phyloP scores from a whole-genome alignment of 2,113 vertebrate genomes.

The Onychostoma macrolepis region DNA sequence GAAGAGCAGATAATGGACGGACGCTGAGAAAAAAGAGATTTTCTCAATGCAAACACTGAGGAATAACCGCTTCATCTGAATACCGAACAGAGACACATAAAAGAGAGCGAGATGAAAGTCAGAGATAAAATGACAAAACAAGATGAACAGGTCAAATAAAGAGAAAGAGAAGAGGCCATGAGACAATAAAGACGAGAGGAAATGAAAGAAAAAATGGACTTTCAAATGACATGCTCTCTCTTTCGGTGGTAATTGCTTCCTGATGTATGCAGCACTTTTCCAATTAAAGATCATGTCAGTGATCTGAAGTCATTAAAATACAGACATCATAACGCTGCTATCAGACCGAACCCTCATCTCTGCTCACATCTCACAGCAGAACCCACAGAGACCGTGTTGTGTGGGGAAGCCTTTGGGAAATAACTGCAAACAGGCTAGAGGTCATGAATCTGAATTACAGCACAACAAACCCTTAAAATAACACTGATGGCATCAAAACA shows the following conservation, averaged over 20 bases:
- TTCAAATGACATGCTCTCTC: neutral
- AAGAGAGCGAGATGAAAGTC: conserved; percentile 26
- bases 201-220: conserved; percentile 18
- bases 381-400: neutral
- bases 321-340: conserved; percentile 32
- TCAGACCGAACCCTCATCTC: neutral
- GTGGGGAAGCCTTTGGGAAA: conserved; percentile 14
- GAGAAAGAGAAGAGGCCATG: neutral
- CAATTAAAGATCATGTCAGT: conserved; percentile 55
- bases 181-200: neutral
- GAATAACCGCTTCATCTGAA: conserved; percentile 8
- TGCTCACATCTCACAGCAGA: neutral
- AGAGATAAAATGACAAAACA: conserved; percentile 6
- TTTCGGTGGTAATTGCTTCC: conserved; percentile 17
- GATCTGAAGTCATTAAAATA: conserved; percentile 41
- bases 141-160: conserved; percentile 32
- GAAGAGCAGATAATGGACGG: conserved; percentile 8
- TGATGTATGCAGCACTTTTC: conserved; percentile 47
- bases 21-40: neutral
- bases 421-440: conserved; percentile 20
- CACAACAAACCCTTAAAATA: conserved; percentile 13
- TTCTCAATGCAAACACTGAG: neutral
- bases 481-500: conserved; percentile 27
- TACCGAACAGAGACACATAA: conserved; percentile 13
- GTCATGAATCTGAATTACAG: conserved; percentile 28